Evolutionary conservation across 2,797 vertebrate genomes (phyloP), one percentile per base, ranked within the genome.

Genomic region (Gymnoscopelus braueri): DNA sequence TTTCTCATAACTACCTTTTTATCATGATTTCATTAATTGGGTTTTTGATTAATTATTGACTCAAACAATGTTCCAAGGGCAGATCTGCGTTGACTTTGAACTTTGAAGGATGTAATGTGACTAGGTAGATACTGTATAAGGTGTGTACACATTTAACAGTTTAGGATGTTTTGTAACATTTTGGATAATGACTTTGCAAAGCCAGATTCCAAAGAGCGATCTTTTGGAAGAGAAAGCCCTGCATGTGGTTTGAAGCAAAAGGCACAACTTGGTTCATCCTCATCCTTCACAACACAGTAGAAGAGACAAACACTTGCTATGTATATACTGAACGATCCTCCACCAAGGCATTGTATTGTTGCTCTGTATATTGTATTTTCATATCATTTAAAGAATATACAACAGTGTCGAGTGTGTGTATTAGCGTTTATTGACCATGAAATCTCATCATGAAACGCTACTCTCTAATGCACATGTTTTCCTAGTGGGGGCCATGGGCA

Each of bases 351-450:
- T 90, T 89, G 87, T 90, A 89, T 82, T 86, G 84, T 92, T 89
- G 81, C 84, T 87, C 87, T 90, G 89, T 92, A 89, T 88, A 90
- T 90, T 91, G 90, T 92, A 91, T 92, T 92, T 92, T 91, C 90
- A 90, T 88, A 92, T 88, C 87, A 91, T 90, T 90, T 89, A 91
- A 91, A 83, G 77, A 89, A 89, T 88, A 92, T 86, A 85, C 75
- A 78, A 83, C 77, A 81, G 83, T 84, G 82, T 89, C 79, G 85
- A 84, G 39, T 78, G 60, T 14, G 53, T 79, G 78, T 66, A 69
- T 77, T 63, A 61, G 64, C 59, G 75, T 89, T 85, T 83, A 81
- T 86, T 88, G 77, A 76, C 49, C 15, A 5, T 44, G 52, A 57
- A 60, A 56, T 69, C 8, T 32, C 58, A 29, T 32, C 58, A 29